phyloP scores from a whole-genome alignment of 2,113 vertebrate genomes.

The Harpagus bidentatus region DNA sequence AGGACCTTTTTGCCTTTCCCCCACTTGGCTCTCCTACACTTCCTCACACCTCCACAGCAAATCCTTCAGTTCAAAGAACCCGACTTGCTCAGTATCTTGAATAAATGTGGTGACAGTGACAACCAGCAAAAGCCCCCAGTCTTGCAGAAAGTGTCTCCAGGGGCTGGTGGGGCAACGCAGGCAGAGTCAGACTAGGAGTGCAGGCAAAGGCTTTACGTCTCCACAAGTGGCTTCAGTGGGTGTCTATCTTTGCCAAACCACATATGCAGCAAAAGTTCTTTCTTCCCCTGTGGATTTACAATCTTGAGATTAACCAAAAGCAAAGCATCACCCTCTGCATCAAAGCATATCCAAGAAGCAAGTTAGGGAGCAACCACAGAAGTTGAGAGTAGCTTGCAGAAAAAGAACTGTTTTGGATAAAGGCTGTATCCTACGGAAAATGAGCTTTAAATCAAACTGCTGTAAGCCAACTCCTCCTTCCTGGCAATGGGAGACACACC shows the following conservation, averaged over 20 bases:
- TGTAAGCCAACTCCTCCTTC: background rate
- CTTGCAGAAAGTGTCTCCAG: background rate
- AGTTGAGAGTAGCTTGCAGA: background rate
- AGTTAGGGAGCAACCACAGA: background rate
- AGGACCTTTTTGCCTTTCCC: background rate
- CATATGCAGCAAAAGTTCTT: background rate
- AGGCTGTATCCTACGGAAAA: background rate
- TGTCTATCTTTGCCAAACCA: background rate
- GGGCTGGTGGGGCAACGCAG: accelerated
- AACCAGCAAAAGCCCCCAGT: background rate
- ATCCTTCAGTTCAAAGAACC: background rate
- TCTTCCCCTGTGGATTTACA: background rate
- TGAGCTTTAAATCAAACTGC: background rate
- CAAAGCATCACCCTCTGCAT: background rate
- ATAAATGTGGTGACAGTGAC: background rate
- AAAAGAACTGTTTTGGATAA: background rate
- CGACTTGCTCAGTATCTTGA: background rate
- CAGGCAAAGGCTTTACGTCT: background rate
- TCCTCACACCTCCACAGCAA: background rate
- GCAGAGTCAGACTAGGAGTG: background rate
- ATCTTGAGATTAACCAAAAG: background rate
- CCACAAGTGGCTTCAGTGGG: background rate
- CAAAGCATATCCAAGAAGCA: background rate
- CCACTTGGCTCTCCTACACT: background rate
- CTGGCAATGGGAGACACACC: background rate